A percentile compares a stretch with the other conserved stretches of the same genome.
Conservation (phyloP, 2,113 vertebrate genomes). For the Madoqua kirkii region DNA sequence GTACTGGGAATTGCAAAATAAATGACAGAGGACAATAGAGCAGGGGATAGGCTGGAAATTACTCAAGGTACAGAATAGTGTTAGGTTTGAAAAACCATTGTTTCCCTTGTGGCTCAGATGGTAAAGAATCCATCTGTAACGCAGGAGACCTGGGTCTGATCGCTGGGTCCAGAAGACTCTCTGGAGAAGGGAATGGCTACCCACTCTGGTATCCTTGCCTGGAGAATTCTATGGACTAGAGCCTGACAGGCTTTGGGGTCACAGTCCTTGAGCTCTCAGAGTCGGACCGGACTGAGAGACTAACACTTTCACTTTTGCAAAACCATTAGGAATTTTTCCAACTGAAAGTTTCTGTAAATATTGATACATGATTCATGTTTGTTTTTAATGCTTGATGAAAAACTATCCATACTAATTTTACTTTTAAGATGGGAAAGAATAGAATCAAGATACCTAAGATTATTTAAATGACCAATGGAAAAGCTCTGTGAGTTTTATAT, state of each 20-base stretch:
- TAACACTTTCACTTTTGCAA: neutral
- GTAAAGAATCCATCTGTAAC: neutral
- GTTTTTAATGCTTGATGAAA: neutral
- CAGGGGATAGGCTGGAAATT: accelerated
- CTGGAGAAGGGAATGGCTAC: neutral
- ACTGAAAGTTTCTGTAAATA: neutral
- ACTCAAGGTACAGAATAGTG: neutral
- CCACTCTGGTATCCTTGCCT: accelerated
- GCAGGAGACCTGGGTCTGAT: neutral
- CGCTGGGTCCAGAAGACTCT: neutral
- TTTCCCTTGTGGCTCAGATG: neutral
- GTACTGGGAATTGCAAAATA: neutral
- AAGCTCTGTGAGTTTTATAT: neutral
- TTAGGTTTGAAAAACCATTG: neutral
- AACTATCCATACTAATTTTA: neutral
- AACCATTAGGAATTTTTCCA: neutral
- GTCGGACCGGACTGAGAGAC: neutral
- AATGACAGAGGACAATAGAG: accelerated
- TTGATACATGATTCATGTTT: neutral
- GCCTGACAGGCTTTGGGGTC: neutral
- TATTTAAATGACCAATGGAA: neutral
- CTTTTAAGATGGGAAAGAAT: neutral
- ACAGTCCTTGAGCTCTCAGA: neutral
- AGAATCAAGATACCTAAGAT: neutral
- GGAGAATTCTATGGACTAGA: neutral